Conservation (phyloP, 2,797 vertebrate species). For the Phylloscopus collybita region DNA sequence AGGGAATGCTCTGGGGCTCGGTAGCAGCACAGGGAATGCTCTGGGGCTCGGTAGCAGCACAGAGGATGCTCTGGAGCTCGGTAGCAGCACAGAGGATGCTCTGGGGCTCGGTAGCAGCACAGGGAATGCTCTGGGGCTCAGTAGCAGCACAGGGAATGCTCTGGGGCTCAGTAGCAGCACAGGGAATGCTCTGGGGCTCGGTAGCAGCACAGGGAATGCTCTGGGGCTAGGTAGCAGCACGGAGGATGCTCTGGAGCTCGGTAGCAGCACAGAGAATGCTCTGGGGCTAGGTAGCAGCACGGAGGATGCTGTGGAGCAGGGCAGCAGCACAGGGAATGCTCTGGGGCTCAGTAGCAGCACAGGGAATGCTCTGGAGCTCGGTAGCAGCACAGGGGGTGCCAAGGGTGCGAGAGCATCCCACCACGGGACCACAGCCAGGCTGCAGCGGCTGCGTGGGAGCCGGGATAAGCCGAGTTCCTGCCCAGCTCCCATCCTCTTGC, state of each 20-base stretch:
- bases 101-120: not conserved
- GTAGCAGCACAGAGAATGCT: rapidly evolving
- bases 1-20: rapidly evolving
- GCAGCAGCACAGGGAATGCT: rapidly evolving
- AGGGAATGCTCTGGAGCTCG: not conserved
- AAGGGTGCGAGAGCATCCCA: rapidly evolving
- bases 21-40: rapidly evolving
- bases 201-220: rapidly evolving
- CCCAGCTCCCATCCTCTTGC: not conserved
- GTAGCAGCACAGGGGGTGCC: rapidly evolving
- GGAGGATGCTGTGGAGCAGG: no score
- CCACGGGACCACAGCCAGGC: not conserved
- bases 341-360: not conserved
- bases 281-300: not conserved
- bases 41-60: rapidly evolving
- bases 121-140: no score
- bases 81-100: rapidly evolving
- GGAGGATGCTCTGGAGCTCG: rapidly evolving
- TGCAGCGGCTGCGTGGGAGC: not conserved
- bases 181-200: rapidly evolving
- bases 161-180: no score
- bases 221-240: rapidly evolving
- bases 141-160: no score
- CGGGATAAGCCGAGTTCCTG: not conserved
- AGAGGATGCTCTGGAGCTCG: not conserved